A percentile compares a stretch with the other conserved stretches of the same genome.
These are phyloP conservation scores for Strigamia crassipes DNA, from an alignment of 2,888 invertebrate species.

Conservation along the genomic window DNA sequence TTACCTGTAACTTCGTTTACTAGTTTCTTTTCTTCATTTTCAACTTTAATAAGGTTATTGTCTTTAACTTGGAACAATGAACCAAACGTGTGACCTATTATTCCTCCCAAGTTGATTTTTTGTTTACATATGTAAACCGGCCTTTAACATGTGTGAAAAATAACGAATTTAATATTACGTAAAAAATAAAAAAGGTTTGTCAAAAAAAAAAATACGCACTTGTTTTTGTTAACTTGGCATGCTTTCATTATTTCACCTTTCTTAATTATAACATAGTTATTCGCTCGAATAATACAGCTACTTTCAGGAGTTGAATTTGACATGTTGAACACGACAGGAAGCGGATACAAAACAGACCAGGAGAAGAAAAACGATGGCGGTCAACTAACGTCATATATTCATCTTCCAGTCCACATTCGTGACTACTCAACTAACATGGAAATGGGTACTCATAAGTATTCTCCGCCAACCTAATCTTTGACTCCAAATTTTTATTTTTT, in stretches of 20 bases:
- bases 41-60: not conserved
- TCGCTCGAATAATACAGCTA: not conserved
- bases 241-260: slow-evolving; percentile 10
- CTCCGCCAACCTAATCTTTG: too few relatives aligned
- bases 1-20: not conserved
- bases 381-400: too few relatives aligned
- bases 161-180: not conserved
- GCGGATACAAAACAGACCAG: not conserved
- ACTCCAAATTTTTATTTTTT: too few relatives aligned
- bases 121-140: not conserved
- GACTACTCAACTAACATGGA: too few relatives aligned
- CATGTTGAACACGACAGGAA: not conserved
- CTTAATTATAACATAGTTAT: slow-evolving; percentile 17
- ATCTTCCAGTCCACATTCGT: too few relatives aligned
- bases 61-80: not conserved
- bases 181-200: not conserved
- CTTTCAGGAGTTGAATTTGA: too few relatives aligned
- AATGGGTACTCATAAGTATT: too few relatives aligned
- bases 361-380: too few relatives aligned
- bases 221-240: not conserved
- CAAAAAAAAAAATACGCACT: not conserved
- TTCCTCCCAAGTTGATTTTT: not conserved
- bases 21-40: not conserved
- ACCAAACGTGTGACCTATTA: not conserved
- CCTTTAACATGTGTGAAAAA: not conserved